These are phyloP conservation scores for Pyrrhura leucotis DNA, from an alignment of 2,797 vertebrate species.

Conservation along the genomic window DNA sequence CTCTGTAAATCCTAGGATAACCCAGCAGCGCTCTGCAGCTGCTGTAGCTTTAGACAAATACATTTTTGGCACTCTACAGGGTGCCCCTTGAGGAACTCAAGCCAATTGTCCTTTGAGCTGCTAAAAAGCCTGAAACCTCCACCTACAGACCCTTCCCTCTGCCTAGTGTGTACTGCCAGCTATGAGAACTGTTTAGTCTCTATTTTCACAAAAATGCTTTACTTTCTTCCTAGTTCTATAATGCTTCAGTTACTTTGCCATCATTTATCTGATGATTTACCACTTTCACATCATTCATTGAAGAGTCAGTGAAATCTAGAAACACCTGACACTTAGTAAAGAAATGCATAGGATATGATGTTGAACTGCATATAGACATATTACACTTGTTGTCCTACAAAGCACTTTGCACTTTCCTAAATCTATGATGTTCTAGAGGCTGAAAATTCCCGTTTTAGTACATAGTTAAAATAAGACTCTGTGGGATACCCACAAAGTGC, in stretches of 20 bases:
- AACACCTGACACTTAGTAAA: background rate
- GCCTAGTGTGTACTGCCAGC: background rate
- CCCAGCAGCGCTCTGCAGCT: background rate
- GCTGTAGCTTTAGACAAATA: background rate
- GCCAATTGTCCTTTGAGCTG: background rate
- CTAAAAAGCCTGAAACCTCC: background rate
- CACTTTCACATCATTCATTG: background rate
- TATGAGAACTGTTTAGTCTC: background rate
- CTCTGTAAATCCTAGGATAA: background rate
- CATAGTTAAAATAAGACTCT: background rate
- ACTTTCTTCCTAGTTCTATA: background rate
- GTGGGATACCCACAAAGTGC: background rate
- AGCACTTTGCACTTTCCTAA: background rate
- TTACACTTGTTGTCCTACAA: background rate
- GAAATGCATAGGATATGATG: background rate
- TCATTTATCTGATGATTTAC: background rate
- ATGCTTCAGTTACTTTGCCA: background rate
- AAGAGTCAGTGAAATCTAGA: background rate
- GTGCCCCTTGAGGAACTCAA: background rate
- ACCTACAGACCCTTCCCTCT: background rate
- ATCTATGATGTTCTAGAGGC: background rate
- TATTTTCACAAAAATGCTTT: background rate
- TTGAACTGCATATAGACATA: background rate
- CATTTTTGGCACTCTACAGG: background rate
- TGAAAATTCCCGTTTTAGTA: background rate